phyloP scores from a whole-genome alignment of 2,888 invertebrate genomes.

The Glyphotaelius pellucidus region DNA sequence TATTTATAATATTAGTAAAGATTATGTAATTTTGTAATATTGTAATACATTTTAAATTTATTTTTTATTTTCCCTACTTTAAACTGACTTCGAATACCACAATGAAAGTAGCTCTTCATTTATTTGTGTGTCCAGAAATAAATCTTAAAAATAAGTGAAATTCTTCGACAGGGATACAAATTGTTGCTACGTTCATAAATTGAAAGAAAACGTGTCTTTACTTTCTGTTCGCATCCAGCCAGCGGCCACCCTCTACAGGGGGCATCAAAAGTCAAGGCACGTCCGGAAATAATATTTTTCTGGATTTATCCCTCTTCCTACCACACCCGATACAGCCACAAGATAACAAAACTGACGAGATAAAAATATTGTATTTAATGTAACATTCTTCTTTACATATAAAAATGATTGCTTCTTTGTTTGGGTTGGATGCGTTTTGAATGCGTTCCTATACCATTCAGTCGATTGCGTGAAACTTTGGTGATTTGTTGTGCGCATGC shows the following conservation, averaged over 20 bases:
- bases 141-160: background rate
- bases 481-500: too few relatives aligned
- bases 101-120: background rate
- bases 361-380: background rate
- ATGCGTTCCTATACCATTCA: too few relatives aligned
- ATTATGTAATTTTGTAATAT: too few relatives aligned
- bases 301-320: constrained; percentile 39
- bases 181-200: background rate
- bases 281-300: constrained; percentile 50
- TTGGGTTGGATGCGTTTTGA: too few relatives aligned
- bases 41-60: too few relatives aligned
- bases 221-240: background rate
- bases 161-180: background rate
- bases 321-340: background rate
- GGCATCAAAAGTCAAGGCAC: constrained; percentile 23
- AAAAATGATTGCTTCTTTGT: too few relatives aligned
- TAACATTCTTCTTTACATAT: background rate
- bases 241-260: background rate
- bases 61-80: background rate
- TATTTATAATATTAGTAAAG: too few relatives aligned
- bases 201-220: constrained; percentile 2
- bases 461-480: too few relatives aligned
- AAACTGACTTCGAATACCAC: background rate
- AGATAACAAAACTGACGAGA: background rate
- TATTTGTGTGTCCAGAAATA: background rate